Evolutionary conservation across 2,797 vertebrate genomes (phyloP), one percentile per base, ranked within the genome.

Genomic region (Syngnathus acus): DNA sequence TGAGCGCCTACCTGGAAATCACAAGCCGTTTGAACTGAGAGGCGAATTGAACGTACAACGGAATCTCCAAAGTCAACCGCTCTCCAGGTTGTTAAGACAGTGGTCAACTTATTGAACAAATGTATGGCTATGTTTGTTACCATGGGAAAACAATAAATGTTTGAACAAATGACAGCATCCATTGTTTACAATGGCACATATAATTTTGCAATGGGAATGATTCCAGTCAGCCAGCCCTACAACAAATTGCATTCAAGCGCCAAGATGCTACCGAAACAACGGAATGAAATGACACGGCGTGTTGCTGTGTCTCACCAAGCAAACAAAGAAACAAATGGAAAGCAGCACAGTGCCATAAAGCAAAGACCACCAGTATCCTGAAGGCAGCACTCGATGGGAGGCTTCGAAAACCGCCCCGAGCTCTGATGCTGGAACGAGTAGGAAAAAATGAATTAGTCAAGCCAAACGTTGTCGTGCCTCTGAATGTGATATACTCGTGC

Each of bases 361-460:
- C 42, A 93, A 83, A 71, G 75, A 89, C 87, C 91, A 93, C 75
- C 90, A 90, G 1, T 93, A 93, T 48, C 92, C 93, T 54, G 91
- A 89, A 0, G 92, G 92, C 47, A 94, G 80, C 8, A 89, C 76
- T 5, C 77, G 83, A 74, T 78, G 61, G 16, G 45, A 43, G 66
- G 66, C 73, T 65, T 37, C 58, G 50, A 45, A 54, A 37, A 42
- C 61, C 37, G 58, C 32, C n/a, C 2, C 16, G 14, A 59, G 62
- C 1, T 70, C 81, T 86, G 51, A 21, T 42, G 10, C n/a, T n/a
- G 19, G 17, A 65, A 40, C 17, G 9, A 21, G 39, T 19, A 51
- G 4, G 1, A 62, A 42, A 45, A 5, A 13, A 39, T 16, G 38
- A 9, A n/a, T 55, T 9, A 1, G 64, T 11, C 23, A 2, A 62